A percentile compares a stretch with the other conserved stretches of the same genome.
These are phyloP conservation scores for Australoheros facetus DNA, from an alignment of 2,797 vertebrate genomes.

Conservation along the genomic window DNA sequence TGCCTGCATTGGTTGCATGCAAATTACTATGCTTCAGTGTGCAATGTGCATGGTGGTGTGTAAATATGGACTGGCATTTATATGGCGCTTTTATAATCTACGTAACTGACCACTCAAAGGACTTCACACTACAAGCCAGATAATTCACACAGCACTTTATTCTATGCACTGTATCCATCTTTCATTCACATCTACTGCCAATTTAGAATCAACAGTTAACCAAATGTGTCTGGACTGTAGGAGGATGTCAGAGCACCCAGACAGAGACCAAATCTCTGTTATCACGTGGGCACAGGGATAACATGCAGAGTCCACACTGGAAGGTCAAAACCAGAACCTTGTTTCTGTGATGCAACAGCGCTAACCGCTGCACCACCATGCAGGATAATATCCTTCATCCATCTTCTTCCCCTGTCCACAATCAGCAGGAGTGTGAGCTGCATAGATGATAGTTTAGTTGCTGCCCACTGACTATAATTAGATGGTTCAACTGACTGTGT, in stretches of 20 bases:
- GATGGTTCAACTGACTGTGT: constrained; percentile 37
- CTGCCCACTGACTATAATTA: constrained; percentile 49
- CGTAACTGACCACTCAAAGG: background rate
- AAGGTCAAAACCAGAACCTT: background rate
- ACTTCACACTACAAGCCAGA: background rate
- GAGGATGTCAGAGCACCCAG: background rate
- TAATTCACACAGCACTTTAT: no score
- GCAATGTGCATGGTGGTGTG: background rate
- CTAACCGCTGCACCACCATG: background rate
- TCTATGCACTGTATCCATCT: background rate
- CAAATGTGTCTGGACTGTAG: background rate
- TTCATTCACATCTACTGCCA: background rate
- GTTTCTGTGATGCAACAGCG: background rate
- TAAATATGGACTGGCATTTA: background rate
- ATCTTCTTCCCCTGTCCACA: constrained; percentile 14
- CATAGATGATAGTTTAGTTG: constrained; percentile 26
- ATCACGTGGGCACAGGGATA: background rate
- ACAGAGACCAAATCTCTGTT: background rate
- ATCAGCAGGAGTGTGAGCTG: constrained; percentile 23
- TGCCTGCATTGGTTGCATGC: background rate
- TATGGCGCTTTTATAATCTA: background rate
- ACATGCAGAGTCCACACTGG: background rate
- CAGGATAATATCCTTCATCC: constrained; percentile 26
- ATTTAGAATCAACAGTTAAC: background rate
- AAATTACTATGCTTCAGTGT: background rate